Conservation (phyloP, 2,888 invertebrate genomes). For the Xestia rhomboidea region DNA sequence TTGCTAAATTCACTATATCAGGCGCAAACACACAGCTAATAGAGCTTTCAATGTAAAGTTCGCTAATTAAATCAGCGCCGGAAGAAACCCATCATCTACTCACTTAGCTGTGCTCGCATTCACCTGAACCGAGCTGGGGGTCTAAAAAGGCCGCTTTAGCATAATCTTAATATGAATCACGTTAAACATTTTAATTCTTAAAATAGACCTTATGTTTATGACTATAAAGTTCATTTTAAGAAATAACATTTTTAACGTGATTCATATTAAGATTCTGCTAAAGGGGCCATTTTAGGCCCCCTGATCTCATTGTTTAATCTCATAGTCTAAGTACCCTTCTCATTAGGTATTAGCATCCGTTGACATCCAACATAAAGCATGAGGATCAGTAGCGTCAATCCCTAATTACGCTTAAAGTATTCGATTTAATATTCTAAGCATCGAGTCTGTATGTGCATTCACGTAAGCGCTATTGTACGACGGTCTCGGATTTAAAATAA, state of each 20-base stretch:
- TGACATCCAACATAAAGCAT: conserved; percentile 26
- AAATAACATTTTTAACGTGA: too few relatives aligned
- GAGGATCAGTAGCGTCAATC: conserved; percentile 1
- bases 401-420: conserved; percentile 24
- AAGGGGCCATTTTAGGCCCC: too few relatives aligned
- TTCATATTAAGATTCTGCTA: too few relatives aligned
- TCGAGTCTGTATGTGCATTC: conserved; percentile 19
- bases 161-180: too few relatives aligned
- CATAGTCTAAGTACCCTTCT: conserved; percentile 25
- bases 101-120: conserved; percentile 36
- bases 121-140: neutral
- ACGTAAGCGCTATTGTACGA: conserved; percentile 2
- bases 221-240: too few relatives aligned
- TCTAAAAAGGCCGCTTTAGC: too few relatives aligned
- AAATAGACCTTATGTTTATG: too few relatives aligned
- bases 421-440: conserved; percentile 16
- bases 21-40: conserved; percentile 26
- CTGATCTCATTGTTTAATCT: too few relatives aligned
- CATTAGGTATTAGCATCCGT: conserved; percentile 37
- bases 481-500: conserved; percentile 37
- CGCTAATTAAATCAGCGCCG: conserved; percentile 49
- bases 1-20: conserved; percentile 23
- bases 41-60: conserved; percentile 35
- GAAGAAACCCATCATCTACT: conserved; percentile 49
- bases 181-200: too few relatives aligned